Evolutionary conservation across 1,140 invertebrate species (phyloP).

Genomic region (Drosophila hydei): DNA sequence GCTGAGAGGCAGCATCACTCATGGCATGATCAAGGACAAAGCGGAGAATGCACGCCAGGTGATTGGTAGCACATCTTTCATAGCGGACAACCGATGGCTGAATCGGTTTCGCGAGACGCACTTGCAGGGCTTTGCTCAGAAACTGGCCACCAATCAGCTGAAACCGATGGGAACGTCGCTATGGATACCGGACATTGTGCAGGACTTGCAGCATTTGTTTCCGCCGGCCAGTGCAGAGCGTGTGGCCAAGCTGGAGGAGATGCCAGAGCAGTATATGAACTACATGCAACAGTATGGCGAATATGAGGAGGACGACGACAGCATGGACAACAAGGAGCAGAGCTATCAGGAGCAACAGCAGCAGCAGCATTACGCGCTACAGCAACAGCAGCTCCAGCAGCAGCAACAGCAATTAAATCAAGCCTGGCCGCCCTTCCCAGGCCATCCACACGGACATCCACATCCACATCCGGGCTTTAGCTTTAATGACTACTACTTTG

Average conservation of each 20-base stretch:
- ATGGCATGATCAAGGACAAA: conserved; percentile 83
- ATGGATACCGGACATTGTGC: conserved; percentile 79
- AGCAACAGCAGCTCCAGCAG: conserved; percentile 65
- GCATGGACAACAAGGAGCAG: conserved; percentile 70
- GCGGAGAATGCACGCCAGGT: conserved; percentile 72
- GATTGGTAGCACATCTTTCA: conserved; percentile 72
- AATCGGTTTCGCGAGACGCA: conserved; percentile 80
- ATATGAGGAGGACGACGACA: conserved; percentile 78
- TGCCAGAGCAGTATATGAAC: conserved; percentile 77
- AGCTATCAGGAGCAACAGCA: conserved; percentile 72
- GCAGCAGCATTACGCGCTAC: conserved; percentile 61
- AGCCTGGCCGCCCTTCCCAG: conserved; percentile 59
- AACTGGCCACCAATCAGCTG: conserved; percentile 72
- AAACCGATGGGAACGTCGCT: conserved; percentile 71
- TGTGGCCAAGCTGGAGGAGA: conserved; percentile 77
- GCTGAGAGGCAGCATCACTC: conserved; percentile 75
- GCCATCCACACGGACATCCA: conserved; percentile 40
- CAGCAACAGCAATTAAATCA: conserved; percentile 50
- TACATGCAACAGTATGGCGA: conserved; percentile 82
- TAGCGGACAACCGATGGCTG: conserved; percentile 79
- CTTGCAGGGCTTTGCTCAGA: conserved; percentile 76
- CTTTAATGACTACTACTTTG: conserved; percentile 73
- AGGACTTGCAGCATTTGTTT: conserved; percentile 73
- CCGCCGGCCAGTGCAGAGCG: conserved; percentile 74
- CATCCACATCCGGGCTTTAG: conserved; percentile 58